These are phyloP conservation scores for Drosophila carrolli DNA, from an alignment of 1,140 invertebrate species.

Conservation along the genomic window DNA sequence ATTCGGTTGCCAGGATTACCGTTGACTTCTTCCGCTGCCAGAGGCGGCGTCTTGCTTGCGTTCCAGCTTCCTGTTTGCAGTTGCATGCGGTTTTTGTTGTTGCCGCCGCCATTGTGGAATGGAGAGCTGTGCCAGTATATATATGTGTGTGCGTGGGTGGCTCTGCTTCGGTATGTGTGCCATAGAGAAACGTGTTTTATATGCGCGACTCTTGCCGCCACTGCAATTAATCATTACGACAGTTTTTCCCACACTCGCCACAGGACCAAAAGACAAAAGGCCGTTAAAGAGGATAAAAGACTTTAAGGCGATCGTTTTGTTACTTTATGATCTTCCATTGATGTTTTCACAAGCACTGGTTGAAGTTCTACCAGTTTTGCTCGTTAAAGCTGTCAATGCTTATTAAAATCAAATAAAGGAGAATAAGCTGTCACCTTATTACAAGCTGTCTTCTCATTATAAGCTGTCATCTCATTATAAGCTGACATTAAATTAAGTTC, in stretches of 20 bases:
- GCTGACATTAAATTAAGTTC: no score
- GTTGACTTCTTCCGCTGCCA: constrained; percentile 82
- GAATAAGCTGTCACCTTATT: no score
- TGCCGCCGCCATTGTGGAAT: constrained; percentile 38
- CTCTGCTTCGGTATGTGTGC: constrained; percentile 2
- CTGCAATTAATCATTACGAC: constrained; percentile 81
- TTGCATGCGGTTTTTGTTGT: constrained; percentile 69
- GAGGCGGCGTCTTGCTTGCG: constrained; percentile 79
- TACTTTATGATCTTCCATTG: neutral
- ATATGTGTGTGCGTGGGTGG: constrained; percentile 1
- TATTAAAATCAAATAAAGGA: no score
- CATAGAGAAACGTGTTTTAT: constrained; percentile 62
- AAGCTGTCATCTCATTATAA: no score
- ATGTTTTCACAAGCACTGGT: neutral
- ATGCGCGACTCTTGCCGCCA: constrained; percentile 78
- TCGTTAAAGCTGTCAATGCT: no score
- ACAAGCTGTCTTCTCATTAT: no score
- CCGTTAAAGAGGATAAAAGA: constrained; percentile 41
- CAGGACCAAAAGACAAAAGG: constrained; percentile 33
- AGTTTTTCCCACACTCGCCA: constrained; percentile 64
- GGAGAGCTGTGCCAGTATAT: constrained; percentile 16
- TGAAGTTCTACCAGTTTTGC: no score
- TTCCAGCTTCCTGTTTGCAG: constrained; percentile 75
- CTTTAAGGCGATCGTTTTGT: constrained; percentile 31
- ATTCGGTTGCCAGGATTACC: constrained; percentile 52